Evolutionary conservation across 2,797 vertebrate genomes (phyloP), one percentile per base, ranked within the genome.

Genomic region (Triplophysa bombifrons): DNA sequence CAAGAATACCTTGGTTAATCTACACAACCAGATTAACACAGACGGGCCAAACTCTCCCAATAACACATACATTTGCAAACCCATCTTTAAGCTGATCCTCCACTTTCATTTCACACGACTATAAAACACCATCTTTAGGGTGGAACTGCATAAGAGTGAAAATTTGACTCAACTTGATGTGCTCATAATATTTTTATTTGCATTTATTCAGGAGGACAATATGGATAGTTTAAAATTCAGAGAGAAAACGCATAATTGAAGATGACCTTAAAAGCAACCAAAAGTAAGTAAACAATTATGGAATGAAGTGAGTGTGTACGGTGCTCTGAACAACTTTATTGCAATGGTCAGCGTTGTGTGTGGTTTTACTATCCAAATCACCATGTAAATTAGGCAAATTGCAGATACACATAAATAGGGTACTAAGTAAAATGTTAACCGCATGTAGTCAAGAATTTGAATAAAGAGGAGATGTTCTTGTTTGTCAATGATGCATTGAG

Each of bases 191-290:
- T 9, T 3, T 34, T 30, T 30, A 9, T 60, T 69, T 69, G 12
- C 68, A n/a, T 78, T 61, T 70, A 1, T 20, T 30, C 70, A 91
- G 89, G 87, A 82, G 88, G 83, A 88, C 76, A 68, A 53, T 69
- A 76, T 86, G 84, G 65, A 53, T 72, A 81, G 41, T 83, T 83
- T 63, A 82, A 88, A 87, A 82, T 90, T 87, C 88, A 87, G 76
- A 87, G 81, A 71, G 79, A 75, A 55, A 51, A 84, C 81, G 85
- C 88, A 61, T 72, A 87, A 69, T 77, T 93, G 89, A 93, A 91
- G 86, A 93, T 92, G 92, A 88, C 81, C 88, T 87, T 89, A 85
- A 91, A 87, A 78, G 25, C 86, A 78, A 70, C 72, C 70, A 93
- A 89, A 92, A 89, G 92, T 93, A 89, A 90, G 91, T 38, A 44